Base-by-base conservation (phyloP, 2,797 vertebrate genomes). In the Dicrostonyx torquatus region DNA sequence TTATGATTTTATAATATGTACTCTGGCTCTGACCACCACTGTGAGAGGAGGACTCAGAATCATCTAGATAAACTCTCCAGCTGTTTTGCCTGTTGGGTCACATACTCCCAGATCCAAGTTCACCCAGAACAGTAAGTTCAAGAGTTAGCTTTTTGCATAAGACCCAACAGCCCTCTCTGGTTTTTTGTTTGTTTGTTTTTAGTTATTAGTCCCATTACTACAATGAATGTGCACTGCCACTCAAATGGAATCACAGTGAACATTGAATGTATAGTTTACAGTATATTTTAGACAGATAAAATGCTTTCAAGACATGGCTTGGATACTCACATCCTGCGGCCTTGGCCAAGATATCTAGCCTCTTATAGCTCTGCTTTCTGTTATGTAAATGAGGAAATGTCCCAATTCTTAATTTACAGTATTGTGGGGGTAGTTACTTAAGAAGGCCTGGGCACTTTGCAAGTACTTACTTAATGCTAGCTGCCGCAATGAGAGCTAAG, bases 171-270 rank as follows among this genome's bases (percentile, higher is more conserved):
- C 55, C 22, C 87, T 70, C 82, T 75, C 48, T 58, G 26, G 53
- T 77, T 2, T 82, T 64, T 9, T 48, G 53, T 77, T 2, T 82
- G 64, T 9, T 48, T 55, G 12, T 18, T 78, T 72, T 50, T 34
- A 17, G 60, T 6, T 79, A 60, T 87, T 86, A 26, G 83, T 89
- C 62, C 78, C 29, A 91, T 70, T 90, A 90, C 58, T 70, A 37
- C 53, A 89, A 79, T 7, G 10, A 93, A 58, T 14, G 6, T 1
- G 34, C 2, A 60, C 76, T 77, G 15, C 1, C 9, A 76, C 62
- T 70, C 86, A 91, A 91, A 72, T 37, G 31, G 24, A 96, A 80
- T 85, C 43, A 9, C 34, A 75, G 22, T 73, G 68, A 93, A 90
- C 12, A 86, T 48, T 40, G 89, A 84, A 48, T 73, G 6, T 45